Evolutionary conservation across 2,888 invertebrate genomes (phyloP), one percentile per base, ranked within the genome.

Genomic region (Augochlorella aurata): DNA sequence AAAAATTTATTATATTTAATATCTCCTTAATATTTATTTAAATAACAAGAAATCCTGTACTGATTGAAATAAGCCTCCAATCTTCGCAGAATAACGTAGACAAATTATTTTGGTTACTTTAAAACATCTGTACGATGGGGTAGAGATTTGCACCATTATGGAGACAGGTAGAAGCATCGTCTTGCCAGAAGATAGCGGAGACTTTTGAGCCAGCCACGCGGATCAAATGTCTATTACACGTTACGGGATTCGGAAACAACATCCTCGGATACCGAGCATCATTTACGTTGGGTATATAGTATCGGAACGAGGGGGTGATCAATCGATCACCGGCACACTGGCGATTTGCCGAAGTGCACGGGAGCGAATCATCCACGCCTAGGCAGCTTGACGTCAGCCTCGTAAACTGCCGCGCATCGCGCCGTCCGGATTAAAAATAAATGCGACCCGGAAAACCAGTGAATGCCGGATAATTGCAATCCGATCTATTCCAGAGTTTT

Each of bases 301-400:
- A 80, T 74, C 45, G 14, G 70, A 79, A 38, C 29, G 47, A 68
- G 70, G 74, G 68, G 76, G 54, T 78, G 75, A 88, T 82, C 71
- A 72, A 88, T 86, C 77, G 75, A 84, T 87, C 78, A 77, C 61
- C 54, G 58, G 70, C 61, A 50, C 29, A 69, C 47, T 72, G 75
- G 71, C 81, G 79, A 72, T 76, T 72, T 83, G 85, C 71, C 77
- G 67, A 77, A 79, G 73, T 81, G 76, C 63, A 85, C 50, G 18
- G 18, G 68, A 86, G 73, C 78, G 72, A 78, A 78, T 85, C 86
- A 87, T 87, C 83, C 79, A 77, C 70, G 83, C 72, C 79, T 70
- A 86, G 88, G 21, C 78, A 74, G 87, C 67, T 82, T 88, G 86
- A 87, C 87, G 87, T 87, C 88, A 88, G 65, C 65, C 81, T 71